These are phyloP conservation scores for Ostrea denselamellosa DNA, from an alignment of 1,140 invertebrate species.

Conservation along the genomic window DNA sequence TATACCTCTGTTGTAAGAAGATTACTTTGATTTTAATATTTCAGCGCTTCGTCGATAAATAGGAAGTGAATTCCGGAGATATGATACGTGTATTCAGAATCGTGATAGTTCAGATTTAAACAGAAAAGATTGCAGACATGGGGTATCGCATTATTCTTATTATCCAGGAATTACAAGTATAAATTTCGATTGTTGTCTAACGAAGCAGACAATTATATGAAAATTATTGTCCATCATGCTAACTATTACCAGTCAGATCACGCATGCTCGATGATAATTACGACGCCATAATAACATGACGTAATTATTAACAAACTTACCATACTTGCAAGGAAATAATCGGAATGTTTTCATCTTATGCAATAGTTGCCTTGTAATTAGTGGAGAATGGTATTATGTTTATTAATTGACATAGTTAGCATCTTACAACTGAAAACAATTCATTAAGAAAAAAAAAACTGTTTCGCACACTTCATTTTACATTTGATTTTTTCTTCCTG, in stretches of 20 bases:
- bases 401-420: constrained; percentile 20
- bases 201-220: constrained; percentile 28
- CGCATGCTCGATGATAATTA: constrained; percentile 20
- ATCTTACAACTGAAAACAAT: neutral
- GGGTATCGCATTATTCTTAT: constrained; percentile 14
- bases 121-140: neutral
- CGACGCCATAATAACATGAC: neutral
- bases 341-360: neutral
- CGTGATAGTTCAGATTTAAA: constrained; percentile 1
- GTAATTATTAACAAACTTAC: neutral
- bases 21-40: no score
- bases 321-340: constrained; percentile 12
- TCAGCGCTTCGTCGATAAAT: neutral
- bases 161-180: constrained; percentile 27
- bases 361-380: constrained; percentile 13
- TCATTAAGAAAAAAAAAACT: neutral
- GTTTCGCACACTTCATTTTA: neutral
- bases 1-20: no score
- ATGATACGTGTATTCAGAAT: neutral
- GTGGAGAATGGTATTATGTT: neutral
- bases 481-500: neutral
- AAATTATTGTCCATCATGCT: constrained; percentile 26
- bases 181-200: neutral
- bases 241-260: neutral
- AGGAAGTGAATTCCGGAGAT: no score